Percentiles rank a stretch among this genome's conserved stretches.
These are phyloP conservation scores for Coleophora deauratella DNA, from an alignment of 2,888 invertebrate species.

Conservation along the genomic window DNA sequence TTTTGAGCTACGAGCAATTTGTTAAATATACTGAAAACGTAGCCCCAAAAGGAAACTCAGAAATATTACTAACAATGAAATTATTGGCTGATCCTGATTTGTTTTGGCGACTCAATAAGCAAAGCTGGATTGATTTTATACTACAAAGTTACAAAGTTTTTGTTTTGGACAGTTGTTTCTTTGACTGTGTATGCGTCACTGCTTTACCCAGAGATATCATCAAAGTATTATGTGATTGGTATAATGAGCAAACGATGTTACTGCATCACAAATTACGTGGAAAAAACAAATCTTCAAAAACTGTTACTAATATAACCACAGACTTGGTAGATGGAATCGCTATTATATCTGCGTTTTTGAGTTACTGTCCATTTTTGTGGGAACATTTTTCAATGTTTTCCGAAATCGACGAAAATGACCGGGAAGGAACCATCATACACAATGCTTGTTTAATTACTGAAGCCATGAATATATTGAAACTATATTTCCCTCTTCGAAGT, in stretches of 20 bases:
- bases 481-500: constrained; percentile 71
- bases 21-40: constrained; percentile 40
- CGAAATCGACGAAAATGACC: constrained; percentile 46
- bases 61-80: constrained; percentile 39
- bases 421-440: constrained; percentile 58
- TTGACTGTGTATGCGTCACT: constrained; percentile 55
- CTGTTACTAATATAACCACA: constrained; percentile 56
- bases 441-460: constrained; percentile 73
- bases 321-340: constrained; percentile 73
- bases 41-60: constrained; percentile 43
- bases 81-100: constrained; percentile 34
- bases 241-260: constrained; percentile 41
- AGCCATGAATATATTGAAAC: constrained; percentile 66
- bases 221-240: constrained; percentile 50
- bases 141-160: constrained; percentile 76
- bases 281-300: constrained; percentile 33
- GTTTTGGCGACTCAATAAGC: constrained; percentile 53
- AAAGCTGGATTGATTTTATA: constrained; percentile 76
- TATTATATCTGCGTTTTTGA: constrained; percentile 67
- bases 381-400: constrained; percentile 57
- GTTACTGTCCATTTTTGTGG: constrained; percentile 73
- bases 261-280: constrained; percentile 34
- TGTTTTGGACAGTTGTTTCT: constrained; percentile 62
- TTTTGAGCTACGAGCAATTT: constrained; percentile 57
- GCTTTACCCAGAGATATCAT: constrained; percentile 41